Conservation (phyloP, 2,113 vertebrate species). For the Cyprinodon tularosa region DNA sequence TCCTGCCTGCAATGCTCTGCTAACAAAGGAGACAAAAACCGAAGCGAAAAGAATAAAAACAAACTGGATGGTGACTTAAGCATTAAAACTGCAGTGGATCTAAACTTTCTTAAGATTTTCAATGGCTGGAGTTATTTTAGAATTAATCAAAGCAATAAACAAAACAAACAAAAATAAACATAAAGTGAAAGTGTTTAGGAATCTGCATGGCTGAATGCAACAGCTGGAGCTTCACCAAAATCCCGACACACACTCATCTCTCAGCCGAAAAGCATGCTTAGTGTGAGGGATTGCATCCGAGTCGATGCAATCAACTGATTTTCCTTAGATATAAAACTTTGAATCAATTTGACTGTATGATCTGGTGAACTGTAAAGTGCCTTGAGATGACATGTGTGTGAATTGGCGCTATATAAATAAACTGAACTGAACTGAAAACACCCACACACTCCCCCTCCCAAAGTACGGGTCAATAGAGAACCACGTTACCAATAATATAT, state of each 20-base stretch:
- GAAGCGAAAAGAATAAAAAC: background rate
- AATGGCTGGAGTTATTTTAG: background rate
- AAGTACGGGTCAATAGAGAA: slow-evolving; percentile 53
- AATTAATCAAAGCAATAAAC: background rate
- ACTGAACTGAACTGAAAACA: background rate
- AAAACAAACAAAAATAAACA: background rate
- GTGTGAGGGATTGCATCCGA: too few relatives aligned
- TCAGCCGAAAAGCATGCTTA: slow-evolving; percentile 10
- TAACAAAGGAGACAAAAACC: slow-evolving; percentile 7
- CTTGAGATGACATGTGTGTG: too few relatives aligned
- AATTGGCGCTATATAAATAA: too few relatives aligned
- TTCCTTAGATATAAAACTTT: too few relatives aligned
- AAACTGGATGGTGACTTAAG: background rate
- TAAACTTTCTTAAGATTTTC: background rate
- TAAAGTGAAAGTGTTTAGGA: slow-evolving; percentile 31
- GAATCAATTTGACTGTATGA: too few relatives aligned
- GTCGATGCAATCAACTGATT: too few relatives aligned
- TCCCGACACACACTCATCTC: slow-evolving; percentile 19
- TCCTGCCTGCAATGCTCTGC: slow-evolving; percentile 14
- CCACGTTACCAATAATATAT: slow-evolving; percentile 50
- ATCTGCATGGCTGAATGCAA: slow-evolving; percentile 11
- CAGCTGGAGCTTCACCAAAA: slow-evolving; percentile 61
- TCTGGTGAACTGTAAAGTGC: too few relatives aligned
- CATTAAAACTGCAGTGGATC: background rate
- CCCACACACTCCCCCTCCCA: slow-evolving; percentile 1